phyloP scores from a whole-genome alignment of 1,140 invertebrate genomes.

The Mamestra configurata region DNA sequence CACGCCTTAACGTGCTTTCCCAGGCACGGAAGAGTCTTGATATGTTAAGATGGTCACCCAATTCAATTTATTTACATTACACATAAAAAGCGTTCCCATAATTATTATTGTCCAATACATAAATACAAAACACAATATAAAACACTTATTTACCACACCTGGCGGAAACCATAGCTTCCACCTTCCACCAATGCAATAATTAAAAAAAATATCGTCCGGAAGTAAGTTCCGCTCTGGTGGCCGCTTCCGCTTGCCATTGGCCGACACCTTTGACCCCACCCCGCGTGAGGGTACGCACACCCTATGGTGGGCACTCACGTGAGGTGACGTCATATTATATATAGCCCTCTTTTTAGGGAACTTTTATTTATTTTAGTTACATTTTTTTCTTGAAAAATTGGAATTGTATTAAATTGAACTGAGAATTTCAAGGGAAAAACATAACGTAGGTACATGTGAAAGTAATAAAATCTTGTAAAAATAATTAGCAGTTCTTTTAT shows the following conservation, averaged over 20 bases:
- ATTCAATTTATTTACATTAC: background rate
- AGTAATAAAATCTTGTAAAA: no score
- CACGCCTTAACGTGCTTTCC: no score
- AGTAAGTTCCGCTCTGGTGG: conserved; percentile 64
- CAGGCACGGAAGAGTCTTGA: no score
- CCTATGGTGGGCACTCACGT: conserved; percentile 44
- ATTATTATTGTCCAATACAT: background rate
- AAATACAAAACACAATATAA: background rate
- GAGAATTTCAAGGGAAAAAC: no score
- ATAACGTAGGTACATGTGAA: no score
- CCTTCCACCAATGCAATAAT: conserved; percentile 62
- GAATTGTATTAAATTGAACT: background rate
- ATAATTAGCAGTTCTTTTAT: no score
- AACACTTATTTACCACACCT: conserved; percentile 60
- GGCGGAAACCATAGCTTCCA: conserved; percentile 63
- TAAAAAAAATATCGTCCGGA: conserved; percentile 70
- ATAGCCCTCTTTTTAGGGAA: background rate
- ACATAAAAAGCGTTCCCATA: background rate
- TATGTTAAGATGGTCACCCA: no score
- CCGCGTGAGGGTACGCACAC: conserved; percentile 66
- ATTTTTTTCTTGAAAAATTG: background rate
- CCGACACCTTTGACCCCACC: conserved; percentile 78
- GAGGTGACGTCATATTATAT: conserved; percentile 14
- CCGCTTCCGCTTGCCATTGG: conserved; percentile 71
- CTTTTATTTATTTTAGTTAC: conserved; percentile 20